These are phyloP conservation scores for Steinernema hermaphroditum DNA, from an alignment of 2,888 invertebrate genomes.

Conservation along the genomic window DNA sequence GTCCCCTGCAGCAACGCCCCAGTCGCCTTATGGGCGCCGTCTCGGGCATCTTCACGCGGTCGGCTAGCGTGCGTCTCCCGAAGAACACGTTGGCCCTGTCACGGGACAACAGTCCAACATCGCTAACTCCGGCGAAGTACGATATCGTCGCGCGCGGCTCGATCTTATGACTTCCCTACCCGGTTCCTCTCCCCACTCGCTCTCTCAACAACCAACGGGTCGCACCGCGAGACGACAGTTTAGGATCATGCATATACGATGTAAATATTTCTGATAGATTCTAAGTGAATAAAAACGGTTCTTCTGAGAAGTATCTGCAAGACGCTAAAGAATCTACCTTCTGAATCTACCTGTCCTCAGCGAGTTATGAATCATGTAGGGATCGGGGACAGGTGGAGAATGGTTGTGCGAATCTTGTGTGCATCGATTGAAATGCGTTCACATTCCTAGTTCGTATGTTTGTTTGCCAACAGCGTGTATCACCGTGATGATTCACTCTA, in stretches of 20 bases:
- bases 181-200: background rate
- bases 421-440: too few species aligned
- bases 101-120: background rate
- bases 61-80: background rate
- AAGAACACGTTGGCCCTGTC: constrained; percentile 15
- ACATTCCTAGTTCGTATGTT: too few species aligned
- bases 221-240: constrained; percentile 15
- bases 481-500: too few species aligned
- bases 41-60: constrained; percentile 7
- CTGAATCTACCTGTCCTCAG: too few species aligned
- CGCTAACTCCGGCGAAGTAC: background rate
- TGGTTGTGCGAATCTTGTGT: too few species aligned
- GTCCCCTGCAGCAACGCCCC: constrained; percentile 1
- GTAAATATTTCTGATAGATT: constrained; percentile 23
- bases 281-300: background rate
- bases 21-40: constrained; percentile 3
- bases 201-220: constrained; percentile 7
- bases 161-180: background rate
- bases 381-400: too few species aligned
- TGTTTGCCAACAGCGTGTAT: too few species aligned
- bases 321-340: too few species aligned
- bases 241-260: background rate
- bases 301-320: too few species aligned
- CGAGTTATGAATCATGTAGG: too few species aligned
- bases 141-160: constrained; percentile 8